Evolutionary conservation across 1,140 invertebrate genomes (phyloP).

Genomic region (Drosophila subobscura): DNA sequence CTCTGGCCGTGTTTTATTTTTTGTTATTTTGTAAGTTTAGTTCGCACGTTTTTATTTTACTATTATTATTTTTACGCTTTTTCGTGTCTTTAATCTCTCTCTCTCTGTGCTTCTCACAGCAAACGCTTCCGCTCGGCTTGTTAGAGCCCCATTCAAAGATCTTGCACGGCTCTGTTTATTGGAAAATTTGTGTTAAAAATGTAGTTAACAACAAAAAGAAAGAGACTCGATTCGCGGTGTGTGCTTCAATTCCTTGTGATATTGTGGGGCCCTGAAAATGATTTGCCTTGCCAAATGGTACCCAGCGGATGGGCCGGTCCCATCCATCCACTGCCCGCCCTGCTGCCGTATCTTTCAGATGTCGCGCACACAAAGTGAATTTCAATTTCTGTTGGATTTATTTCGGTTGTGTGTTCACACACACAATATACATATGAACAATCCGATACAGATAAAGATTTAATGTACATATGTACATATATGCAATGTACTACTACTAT

Average conservation of each 20-base stretch:
- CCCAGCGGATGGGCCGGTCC: slow-evolving; percentile 11
- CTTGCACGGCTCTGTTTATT: slow-evolving; percentile 22
- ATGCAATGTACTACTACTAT: too few relatives aligned
- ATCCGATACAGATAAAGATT: slow-evolving; percentile 37
- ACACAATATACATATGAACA: neutral
- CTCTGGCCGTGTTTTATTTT: slow-evolving; percentile 9
- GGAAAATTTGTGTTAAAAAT: slow-evolving; percentile 9
- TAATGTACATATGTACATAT: slow-evolving; percentile 23
- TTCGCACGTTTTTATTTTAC: slow-evolving; percentile 73
- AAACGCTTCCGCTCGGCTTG: slow-evolving; percentile 57
- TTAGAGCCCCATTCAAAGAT: slow-evolving; percentile 43
- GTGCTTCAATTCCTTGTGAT: slow-evolving; percentile 17
- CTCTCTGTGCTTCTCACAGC: slow-evolving; percentile 34
- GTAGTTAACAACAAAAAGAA: neutral
- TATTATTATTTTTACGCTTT: slow-evolving; percentile 11
- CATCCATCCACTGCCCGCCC: neutral
- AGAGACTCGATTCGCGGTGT: neutral
- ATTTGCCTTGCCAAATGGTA: slow-evolving; percentile 41
- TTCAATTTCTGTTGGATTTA: slow-evolving; percentile 54
- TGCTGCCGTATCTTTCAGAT: neutral
- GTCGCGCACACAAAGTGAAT: slow-evolving; percentile 65
- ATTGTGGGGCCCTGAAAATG: slow-evolving; percentile 26
- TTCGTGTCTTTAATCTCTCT: slow-evolving; percentile 11
- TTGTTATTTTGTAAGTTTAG: slow-evolving; percentile 59
- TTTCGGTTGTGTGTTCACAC: slow-evolving; percentile 40